phyloP scores from a whole-genome alignment of 2,888 invertebrate genomes.

The Drosophila merina region DNA sequence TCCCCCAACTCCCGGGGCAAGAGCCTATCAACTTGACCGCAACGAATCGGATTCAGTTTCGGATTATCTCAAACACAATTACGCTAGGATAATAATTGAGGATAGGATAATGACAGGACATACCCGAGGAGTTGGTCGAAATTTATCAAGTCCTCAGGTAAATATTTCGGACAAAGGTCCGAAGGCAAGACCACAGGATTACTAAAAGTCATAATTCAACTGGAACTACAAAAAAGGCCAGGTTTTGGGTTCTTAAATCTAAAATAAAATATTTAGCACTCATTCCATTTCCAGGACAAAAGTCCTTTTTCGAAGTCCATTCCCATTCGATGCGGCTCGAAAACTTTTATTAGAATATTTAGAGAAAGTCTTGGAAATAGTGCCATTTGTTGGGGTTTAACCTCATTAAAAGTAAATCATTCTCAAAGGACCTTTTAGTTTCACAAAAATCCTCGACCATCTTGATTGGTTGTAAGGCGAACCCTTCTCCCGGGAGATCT shows the following conservation, averaged over 20 bases:
- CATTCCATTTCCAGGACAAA: no score
- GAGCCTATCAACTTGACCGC: slow-evolving; percentile 27
- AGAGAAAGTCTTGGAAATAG: slow-evolving; percentile 15
- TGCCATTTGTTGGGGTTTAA: slow-evolving; percentile 28
- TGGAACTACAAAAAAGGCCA: no score
- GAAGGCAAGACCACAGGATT: slow-evolving; percentile 32
- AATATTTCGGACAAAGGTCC: slow-evolving; percentile 5
- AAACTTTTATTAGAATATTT: slow-evolving; percentile 20
- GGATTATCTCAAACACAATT: slow-evolving; percentile 40
- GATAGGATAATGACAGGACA: slow-evolving; percentile 4
- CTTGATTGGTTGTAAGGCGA: slow-evolving; percentile 17
- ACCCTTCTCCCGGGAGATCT: slow-evolving; percentile 16
- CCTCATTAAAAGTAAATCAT: slow-evolving; percentile 29
- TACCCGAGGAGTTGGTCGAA: slow-evolving; percentile 3
- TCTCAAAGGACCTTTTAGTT: slow-evolving; percentile 29
- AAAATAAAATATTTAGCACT: background rate
- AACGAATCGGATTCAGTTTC: slow-evolving; percentile 36
- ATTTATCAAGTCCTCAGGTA: slow-evolving; percentile 39
- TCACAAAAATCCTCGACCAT: slow-evolving; percentile 4
- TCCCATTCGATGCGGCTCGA: slow-evolving; percentile 22
- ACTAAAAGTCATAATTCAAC: slow-evolving; percentile 29
- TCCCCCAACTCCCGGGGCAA: slow-evolving; percentile 13
- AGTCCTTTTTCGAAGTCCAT: background rate
- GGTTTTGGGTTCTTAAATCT: background rate
- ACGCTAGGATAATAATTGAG: slow-evolving; percentile 27